Evolutionary conservation across 2,797 vertebrate species (phyloP), one percentile per base, ranked within the genome.

Genomic region (Syndactyla subalaris): DNA sequence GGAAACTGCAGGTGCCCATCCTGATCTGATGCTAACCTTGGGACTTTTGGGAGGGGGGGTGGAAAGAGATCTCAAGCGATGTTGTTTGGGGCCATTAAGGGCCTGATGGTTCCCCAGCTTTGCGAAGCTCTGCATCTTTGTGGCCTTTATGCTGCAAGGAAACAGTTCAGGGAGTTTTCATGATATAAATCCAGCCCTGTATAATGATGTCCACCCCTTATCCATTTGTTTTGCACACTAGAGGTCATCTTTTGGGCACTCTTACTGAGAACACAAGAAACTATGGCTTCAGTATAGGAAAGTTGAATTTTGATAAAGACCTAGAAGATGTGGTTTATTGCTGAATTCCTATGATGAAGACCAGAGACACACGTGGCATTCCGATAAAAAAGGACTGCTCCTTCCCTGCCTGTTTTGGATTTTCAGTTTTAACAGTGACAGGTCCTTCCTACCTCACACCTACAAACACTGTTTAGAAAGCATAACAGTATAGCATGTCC

Each of bases 11-110:
- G 38, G 12, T 88, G 59, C 39, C 14, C 3, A 1, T 58, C 36
- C 41, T 48, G 8, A 39, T 32, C 36, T 39, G 45, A 24, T 7
- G 5, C 19, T n/a, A 29, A 19, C 27, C 6, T n/a, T 10, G 8
- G 8, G 16, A n/a, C 10, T 71, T 74, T 70, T 58, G 41, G 38
- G 29, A 55, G 36, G 15, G 10, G 4, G 34, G 21, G 5, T 61
- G 5, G n/a, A 41, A n/a, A 41, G 6, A 32, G 7, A 2, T 71
- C 12, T 57, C 39, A 18, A 7, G 10, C 1, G 2, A 57, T 12
- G 16, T 29, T 58, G 14, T 6, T 10, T 14, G 4, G 30, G 30
- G 2, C 32, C 34, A 1, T 24, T 59, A 19, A 34, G 21, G 21
- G 34, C 12, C 29, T 85, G 24, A 13, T 38, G 24, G 23, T 38